Evolutionary conservation across 2,888 invertebrate genomes (phyloP).

Genomic region (Strigamia crassipes): DNA sequence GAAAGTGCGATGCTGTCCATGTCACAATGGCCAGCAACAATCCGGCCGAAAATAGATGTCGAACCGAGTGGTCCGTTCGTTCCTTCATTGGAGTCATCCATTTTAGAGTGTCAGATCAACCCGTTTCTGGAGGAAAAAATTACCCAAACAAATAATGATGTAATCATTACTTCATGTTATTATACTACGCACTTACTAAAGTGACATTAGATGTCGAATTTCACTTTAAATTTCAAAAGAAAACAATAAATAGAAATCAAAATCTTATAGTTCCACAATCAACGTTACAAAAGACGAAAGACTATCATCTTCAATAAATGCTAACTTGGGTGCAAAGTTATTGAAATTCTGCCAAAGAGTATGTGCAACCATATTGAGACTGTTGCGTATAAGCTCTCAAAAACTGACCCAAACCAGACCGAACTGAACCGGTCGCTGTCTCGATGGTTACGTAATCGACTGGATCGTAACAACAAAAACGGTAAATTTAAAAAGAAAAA

Average conservation of each 20-base stretch:
- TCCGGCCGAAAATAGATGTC: background rate
- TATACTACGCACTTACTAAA: constrained; percentile 1
- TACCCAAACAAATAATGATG: background rate
- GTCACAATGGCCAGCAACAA: background rate
- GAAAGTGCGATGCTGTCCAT: constrained; percentile 32
- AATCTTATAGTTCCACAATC: constrained; percentile 1
- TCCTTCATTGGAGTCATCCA: constrained; percentile 2
- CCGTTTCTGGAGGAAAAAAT: background rate
- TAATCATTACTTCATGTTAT: background rate
- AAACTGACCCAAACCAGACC: background rate
- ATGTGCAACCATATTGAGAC: constrained; percentile 13
- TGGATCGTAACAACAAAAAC: background rate
- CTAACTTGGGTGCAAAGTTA: background rate
- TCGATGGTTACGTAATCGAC: background rate
- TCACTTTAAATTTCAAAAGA: background rate
- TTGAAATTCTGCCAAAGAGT: background rate
- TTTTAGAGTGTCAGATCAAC: background rate
- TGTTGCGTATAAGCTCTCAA: background rate
- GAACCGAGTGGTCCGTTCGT: background rate
- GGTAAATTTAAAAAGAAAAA: background rate
- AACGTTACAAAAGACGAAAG: background rate
- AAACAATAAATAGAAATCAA: background rate
- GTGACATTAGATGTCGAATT: background rate
- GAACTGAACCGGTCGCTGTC: background rate
- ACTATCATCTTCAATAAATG: background rate